Evolutionary conservation across 2,113 vertebrate genomes (phyloP).

Genomic region (Stictonetta naevosa): DNA sequence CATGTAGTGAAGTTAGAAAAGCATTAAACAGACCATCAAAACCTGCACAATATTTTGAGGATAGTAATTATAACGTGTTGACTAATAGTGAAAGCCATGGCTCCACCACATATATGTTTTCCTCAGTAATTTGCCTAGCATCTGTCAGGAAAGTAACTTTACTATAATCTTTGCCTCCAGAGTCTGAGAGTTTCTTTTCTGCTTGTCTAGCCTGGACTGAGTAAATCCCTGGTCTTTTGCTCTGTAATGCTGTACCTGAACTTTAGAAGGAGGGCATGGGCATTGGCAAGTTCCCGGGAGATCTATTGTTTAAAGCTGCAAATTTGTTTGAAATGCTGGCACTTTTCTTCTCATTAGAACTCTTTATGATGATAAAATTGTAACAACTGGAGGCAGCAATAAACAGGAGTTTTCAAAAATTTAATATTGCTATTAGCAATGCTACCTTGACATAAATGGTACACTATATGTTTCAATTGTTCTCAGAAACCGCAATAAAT

Average conservation of each 20-base stretch:
- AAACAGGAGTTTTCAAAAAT: not conserved
- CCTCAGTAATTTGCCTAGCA: not conserved
- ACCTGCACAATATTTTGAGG: not conserved
- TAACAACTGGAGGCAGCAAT: not conserved
- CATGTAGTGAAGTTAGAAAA: not conserved
- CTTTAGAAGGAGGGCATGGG: not conserved
- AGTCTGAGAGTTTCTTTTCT: not conserved
- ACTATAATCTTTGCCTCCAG: not conserved
- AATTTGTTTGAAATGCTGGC: not conserved
- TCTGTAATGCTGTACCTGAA: not conserved
- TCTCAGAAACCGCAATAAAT: too few relatives aligned
- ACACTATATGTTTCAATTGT: too few relatives aligned
- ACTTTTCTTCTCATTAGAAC: not conserved
- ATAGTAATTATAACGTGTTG: not conserved
- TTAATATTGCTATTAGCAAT: not conserved
- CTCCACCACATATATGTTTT: rapidly evolving
- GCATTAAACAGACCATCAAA: not conserved
- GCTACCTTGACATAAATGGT: too few relatives aligned
- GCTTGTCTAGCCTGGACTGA: not conserved
- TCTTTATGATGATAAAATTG: too few relatives aligned
- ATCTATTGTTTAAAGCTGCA: not conserved
- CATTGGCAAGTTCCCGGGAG: too few relatives aligned
- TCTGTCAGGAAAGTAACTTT: not conserved
- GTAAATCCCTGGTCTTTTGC: not conserved
- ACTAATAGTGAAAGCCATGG: not conserved